Percentiles rank a stretch among this genome's conserved stretches.
phyloP scores from a whole-genome alignment of 2,797 vertebrate genomes.

The Varecia variegata region DNA sequence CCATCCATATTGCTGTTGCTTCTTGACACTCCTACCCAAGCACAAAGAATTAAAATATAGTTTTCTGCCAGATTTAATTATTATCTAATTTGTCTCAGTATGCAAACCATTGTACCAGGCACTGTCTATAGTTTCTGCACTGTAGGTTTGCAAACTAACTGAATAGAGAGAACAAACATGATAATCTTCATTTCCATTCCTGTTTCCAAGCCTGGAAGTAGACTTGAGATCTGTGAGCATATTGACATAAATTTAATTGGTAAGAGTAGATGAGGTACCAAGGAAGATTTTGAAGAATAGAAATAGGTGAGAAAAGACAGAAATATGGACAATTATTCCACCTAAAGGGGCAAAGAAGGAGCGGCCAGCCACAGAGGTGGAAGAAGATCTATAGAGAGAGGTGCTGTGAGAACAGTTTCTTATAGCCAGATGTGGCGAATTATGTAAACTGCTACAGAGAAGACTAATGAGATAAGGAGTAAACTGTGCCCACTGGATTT shows the following conservation, averaged over 20 bases:
- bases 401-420: background rate
- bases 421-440: background rate
- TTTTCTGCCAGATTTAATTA: background rate
- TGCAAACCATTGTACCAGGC: background rate
- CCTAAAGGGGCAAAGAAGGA: background rate
- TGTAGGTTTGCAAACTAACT: background rate
- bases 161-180: background rate
- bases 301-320: background rate
- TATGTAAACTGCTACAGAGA: background rate
- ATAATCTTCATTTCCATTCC: background rate
- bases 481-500: background rate
- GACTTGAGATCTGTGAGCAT: background rate
- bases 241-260: background rate
- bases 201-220: background rate
- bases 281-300: background rate
- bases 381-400: background rate
- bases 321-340: background rate
- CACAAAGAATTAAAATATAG: background rate
- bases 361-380: background rate
- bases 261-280: background rate
- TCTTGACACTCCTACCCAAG: background rate
- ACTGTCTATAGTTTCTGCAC: background rate
- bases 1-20: background rate
- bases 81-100: background rate
- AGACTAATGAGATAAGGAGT: background rate